phyloP scores from a whole-genome alignment of 2,888 invertebrate species.

The Dichetophora obliterata region DNA sequence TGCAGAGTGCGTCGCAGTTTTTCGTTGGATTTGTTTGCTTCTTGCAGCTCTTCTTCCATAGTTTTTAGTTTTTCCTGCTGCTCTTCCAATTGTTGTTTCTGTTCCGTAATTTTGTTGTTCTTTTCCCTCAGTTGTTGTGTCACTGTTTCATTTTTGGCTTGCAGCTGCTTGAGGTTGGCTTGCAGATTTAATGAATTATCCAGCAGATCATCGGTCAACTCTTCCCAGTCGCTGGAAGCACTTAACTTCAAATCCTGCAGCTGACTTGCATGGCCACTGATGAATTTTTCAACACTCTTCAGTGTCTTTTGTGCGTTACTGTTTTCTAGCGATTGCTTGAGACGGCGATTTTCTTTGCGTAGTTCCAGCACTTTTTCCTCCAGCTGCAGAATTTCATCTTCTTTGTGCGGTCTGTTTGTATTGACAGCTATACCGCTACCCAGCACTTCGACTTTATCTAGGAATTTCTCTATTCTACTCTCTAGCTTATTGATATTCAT shows the following conservation, averaged over 20 bases:
- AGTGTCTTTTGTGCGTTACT: not conserved
- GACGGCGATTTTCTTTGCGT: constrained; percentile 63
- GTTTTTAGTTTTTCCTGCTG: constrained; percentile 30
- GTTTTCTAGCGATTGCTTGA: constrained; percentile 52
- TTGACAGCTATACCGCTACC: constrained; percentile 32
- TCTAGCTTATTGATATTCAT: constrained; percentile 76
- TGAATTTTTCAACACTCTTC: constrained; percentile 34
- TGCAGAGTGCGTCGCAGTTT: constrained; percentile 2
- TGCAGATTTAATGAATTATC: constrained; percentile 28
- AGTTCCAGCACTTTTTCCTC: constrained; percentile 67
- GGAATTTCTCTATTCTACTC: constrained; percentile 75
- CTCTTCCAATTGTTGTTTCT: constrained; percentile 4
- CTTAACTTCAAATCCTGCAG: constrained; percentile 40
- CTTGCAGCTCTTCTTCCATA: constrained; percentile 27
- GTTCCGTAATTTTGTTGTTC: constrained; percentile 24
- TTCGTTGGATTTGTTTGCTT: constrained; percentile 21
- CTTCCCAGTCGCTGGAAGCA: constrained; percentile 32
- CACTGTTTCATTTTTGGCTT: constrained; percentile 25
- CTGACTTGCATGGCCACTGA: constrained; percentile 2
- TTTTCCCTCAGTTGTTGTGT: constrained; percentile 14
- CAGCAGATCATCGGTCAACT: constrained; percentile 19
- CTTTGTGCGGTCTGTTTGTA: constrained; percentile 46
- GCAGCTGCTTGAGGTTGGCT: not conserved
- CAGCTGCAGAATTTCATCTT: constrained; percentile 61
- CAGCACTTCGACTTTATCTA: constrained; percentile 71